Conservation (phyloP, 2,888 invertebrate genomes). For the Mylabris sibirica region DNA sequence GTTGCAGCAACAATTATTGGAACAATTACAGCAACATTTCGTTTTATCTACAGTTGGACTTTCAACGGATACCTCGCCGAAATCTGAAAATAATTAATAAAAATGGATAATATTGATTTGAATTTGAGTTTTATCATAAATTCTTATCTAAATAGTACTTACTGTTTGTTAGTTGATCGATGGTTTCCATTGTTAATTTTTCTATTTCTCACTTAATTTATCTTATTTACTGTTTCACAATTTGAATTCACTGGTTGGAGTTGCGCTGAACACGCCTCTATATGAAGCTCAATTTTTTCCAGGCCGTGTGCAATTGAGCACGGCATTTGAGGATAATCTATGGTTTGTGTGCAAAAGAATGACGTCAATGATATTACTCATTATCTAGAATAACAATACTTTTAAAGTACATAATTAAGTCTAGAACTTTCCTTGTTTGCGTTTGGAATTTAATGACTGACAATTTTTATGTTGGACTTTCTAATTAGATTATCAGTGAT, state of each 20-base stretch:
- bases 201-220: background rate
- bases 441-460: background rate
- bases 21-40: background rate
- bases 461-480: too few species aligned
- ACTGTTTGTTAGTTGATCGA: conserved; percentile 6
- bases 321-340: background rate
- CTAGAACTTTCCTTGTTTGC: conserved; percentile 1
- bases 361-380: background rate
- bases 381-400: background rate
- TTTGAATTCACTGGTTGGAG: background rate
- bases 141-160: background rate
- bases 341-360: background rate
- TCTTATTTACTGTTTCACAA: background rate
- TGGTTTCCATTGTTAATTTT: conserved; percentile 3
- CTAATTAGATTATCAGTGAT: background rate
- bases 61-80: background rate
- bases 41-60: background rate
- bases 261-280: background rate
- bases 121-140: conserved; percentile 3
- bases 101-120: too few species aligned
- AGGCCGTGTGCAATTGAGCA: conserved; percentile 6
- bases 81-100: background rate
- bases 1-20: background rate
- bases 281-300: background rate
- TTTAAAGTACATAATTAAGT: background rate